Conservation (phyloP, 2,888 invertebrate genomes). For the Rhamphomyia laevipes region DNA sequence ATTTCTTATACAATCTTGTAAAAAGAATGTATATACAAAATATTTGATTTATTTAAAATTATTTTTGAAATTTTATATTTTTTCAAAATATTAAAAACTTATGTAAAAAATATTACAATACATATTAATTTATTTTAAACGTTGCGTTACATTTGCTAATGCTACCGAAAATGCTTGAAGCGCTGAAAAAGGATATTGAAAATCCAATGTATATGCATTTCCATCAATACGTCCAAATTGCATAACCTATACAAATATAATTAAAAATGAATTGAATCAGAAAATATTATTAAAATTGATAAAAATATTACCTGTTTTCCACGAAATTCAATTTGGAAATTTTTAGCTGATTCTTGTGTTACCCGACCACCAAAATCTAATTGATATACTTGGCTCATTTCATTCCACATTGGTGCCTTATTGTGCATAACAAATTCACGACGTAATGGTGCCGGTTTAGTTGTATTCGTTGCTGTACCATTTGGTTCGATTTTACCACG, state of each 20-base stretch:
- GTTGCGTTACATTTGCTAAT: slow-evolving; percentile 44
- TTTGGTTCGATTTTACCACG: slow-evolving; percentile 51
- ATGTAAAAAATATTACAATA: too few species aligned
- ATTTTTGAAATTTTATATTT: too few species aligned
- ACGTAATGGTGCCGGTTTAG: slow-evolving; percentile 41
- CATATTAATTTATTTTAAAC: slow-evolving; percentile 30
- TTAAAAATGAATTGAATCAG: slow-evolving; percentile 5
- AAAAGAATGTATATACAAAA: too few species aligned
- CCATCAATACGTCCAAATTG: slow-evolving; percentile 98
- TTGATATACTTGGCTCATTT: slow-evolving; percentile 97
- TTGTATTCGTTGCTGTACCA: slow-evolving; percentile 32
- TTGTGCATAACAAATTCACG: slow-evolving; percentile 93
- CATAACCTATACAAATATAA: slow-evolving; percentile 69
- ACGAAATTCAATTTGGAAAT: slow-evolving; percentile 96
- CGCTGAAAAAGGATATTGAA: slow-evolving; percentile 97
- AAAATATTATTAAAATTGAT: background rate
- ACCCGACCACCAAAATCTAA: slow-evolving; percentile 98
- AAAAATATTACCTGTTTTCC: slow-evolving; percentile 69
- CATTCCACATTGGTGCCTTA: slow-evolving; percentile 97
- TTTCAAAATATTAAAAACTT: too few species aligned
- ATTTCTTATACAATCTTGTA: too few species aligned
- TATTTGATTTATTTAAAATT: too few species aligned
- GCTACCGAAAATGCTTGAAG: slow-evolving; percentile 98
- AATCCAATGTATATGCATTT: slow-evolving; percentile 96
- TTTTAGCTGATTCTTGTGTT: slow-evolving; percentile 98